A percentile compares a stretch with the other conserved stretches of the same genome.
Conservation (phyloP, 2,113 vertebrate genomes). For the Perca schrenkii region DNA sequence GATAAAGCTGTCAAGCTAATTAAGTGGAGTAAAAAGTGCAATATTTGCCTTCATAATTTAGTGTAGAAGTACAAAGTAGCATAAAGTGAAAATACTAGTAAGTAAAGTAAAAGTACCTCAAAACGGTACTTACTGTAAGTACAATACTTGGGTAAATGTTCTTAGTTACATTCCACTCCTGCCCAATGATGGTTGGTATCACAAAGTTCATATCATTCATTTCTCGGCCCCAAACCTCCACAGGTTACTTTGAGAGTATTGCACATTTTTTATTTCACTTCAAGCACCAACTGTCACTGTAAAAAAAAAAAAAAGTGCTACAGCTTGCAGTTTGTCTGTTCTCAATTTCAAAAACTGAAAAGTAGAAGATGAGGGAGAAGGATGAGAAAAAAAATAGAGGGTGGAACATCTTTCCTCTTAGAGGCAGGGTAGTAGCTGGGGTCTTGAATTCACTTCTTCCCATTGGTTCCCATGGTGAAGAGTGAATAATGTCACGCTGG, state of each 20-base stretch:
- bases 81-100: background rate
- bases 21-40: background rate
- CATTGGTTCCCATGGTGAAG: conserved; percentile 30
- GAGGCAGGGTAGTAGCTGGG: background rate
- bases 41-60: background rate
- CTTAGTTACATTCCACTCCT: background rate
- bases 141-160: too few species aligned
- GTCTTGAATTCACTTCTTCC: conserved; percentile 5
- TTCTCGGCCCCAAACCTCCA: background rate
- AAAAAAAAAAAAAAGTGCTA: background rate
- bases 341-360: conserved; percentile 23
- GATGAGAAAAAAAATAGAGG: background rate
- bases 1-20: background rate
- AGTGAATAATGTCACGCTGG: conserved; percentile 34
- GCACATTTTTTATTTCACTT: conserved; percentile 10
- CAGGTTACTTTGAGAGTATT: background rate
- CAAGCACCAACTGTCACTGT: background rate
- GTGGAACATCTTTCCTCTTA: conserved; percentile 16
- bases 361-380: background rate
- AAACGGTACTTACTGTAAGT: too few species aligned
- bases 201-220: background rate
- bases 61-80: background rate
- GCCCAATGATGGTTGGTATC: background rate
- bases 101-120: background rate
- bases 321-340: background rate